Conservation (phyloP, 2,888 invertebrate genomes). For the Agonopterix alstromeriana region DNA sequence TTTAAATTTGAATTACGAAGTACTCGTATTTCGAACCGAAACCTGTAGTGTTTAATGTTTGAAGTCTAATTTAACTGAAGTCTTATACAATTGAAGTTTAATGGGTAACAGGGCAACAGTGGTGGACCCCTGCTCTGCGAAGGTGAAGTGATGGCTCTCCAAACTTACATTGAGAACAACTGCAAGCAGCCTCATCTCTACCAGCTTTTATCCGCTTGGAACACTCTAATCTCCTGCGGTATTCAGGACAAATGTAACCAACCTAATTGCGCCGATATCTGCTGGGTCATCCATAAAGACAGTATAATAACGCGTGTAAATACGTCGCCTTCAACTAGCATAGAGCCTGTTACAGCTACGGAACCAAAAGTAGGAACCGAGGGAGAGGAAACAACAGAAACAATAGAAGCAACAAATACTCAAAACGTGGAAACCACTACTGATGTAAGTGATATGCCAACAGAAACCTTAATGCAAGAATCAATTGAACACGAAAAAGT, state of each 20-base stretch:
- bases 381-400: background rate
- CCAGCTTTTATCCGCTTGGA: constrained; percentile 47
- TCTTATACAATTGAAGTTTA: background rate
- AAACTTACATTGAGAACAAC: constrained; percentile 51
- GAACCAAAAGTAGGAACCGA: constrained; percentile 8
- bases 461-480: too few relatives aligned
- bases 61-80: background rate
- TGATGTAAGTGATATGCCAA: too few relatives aligned
- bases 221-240: constrained; percentile 47
- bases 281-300: constrained; percentile 47
- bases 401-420: too few relatives aligned
- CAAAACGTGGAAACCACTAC: too few relatives aligned
- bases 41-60: too few relatives aligned
- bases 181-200: constrained; percentile 57
- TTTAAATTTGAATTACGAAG: background rate
- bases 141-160: constrained; percentile 43
- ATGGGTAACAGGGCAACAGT: constrained; percentile 44
- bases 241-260: constrained; percentile 42
- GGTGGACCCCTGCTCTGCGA: constrained; percentile 63
- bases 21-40: too few relatives aligned
- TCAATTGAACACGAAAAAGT: too few relatives aligned
- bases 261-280: constrained; percentile 36
- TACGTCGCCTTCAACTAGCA: constrained; percentile 6
- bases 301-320: background rate
- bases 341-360: constrained; percentile 2